phyloP scores from a whole-genome alignment of 2,888 invertebrate species.

The Ormyrus labotus region DNA sequence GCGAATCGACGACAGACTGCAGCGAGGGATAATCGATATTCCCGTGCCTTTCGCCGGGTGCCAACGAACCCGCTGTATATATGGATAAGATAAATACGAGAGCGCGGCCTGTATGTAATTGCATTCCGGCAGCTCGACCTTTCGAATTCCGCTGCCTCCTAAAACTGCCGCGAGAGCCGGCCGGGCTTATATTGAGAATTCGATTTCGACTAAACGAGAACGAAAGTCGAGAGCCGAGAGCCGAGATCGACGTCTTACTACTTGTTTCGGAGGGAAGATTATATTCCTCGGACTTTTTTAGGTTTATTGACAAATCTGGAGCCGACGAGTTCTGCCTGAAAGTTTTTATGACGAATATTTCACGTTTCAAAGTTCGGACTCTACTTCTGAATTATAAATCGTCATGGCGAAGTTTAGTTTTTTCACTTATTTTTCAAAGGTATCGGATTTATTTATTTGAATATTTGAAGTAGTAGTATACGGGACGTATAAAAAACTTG shows the following conservation, averaged over 20 bases:
- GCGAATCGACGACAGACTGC: background rate
- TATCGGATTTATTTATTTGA: too few relatives aligned
- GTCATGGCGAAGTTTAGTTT: too few relatives aligned
- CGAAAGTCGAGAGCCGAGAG: background rate
- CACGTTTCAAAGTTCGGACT: too few relatives aligned
- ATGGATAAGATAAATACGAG: slow-evolving; percentile 43
- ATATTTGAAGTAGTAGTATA: too few relatives aligned
- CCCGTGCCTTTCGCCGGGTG: background rate
- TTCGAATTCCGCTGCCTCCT: slow-evolving; percentile 22
- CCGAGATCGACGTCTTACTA: slow-evolving; percentile 8
- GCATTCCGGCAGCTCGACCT: slow-evolving; percentile 27
- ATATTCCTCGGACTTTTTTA: background rate
- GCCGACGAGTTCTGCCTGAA: too few relatives aligned
- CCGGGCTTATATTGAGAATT: slow-evolving; percentile 22
- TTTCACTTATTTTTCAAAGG: too few relatives aligned
- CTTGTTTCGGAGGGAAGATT: background rate
- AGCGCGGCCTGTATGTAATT: slow-evolving; percentile 34
- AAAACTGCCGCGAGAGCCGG: background rate
- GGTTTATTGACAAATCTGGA: too few relatives aligned
- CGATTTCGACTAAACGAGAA: background rate
- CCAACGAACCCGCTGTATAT: background rate
- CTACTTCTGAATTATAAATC: too few relatives aligned
- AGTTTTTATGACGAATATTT: too few relatives aligned
- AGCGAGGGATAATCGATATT: slow-evolving; percentile 34
- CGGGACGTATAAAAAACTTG: too few relatives aligned